These are phyloP conservation scores for Cichlasoma orientale DNA, from an alignment of 2,797 vertebrate species.

Conservation along the genomic window DNA sequence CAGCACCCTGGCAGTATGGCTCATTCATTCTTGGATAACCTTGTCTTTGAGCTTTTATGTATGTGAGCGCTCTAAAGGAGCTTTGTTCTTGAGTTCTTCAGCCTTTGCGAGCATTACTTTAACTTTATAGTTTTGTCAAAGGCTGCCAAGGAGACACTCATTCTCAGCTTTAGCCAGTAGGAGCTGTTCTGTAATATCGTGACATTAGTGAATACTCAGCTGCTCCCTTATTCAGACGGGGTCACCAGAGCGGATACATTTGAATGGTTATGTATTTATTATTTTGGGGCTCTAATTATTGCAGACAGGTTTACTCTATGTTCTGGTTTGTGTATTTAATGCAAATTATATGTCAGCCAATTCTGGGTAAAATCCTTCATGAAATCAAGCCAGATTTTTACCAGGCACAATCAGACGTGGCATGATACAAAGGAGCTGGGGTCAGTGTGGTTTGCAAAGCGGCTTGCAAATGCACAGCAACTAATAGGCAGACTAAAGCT, in stretches of 20 bases:
- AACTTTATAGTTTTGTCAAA: slow-evolving; percentile 17
- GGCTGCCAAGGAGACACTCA: slow-evolving; percentile 35
- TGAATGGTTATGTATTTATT: too few relatives aligned
- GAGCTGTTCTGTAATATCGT: neutral
- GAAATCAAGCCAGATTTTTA: neutral
- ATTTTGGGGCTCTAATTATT: neutral
- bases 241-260: neutral
- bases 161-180: neutral
- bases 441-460: neutral
- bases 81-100: slow-evolving; percentile 12
- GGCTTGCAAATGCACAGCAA: neutral
- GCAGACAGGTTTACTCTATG: neutral
- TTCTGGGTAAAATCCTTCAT: neutral
- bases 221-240: neutral
- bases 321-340: neutral
- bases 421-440: neutral
- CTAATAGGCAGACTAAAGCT: neutral
- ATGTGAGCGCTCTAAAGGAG: neutral
- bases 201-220: neutral
- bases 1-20: slow-evolving; percentile 10
- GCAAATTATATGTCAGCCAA: too few relatives aligned
- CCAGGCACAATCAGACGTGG: too few relatives aligned
- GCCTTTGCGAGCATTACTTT: slow-evolving; percentile 2
- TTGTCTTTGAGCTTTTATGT: slow-evolving; percentile 24
- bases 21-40: slow-evolving; percentile 6